Conservation (phyloP, 2,797 vertebrate species). For the Hemitrygon akajei region DNA sequence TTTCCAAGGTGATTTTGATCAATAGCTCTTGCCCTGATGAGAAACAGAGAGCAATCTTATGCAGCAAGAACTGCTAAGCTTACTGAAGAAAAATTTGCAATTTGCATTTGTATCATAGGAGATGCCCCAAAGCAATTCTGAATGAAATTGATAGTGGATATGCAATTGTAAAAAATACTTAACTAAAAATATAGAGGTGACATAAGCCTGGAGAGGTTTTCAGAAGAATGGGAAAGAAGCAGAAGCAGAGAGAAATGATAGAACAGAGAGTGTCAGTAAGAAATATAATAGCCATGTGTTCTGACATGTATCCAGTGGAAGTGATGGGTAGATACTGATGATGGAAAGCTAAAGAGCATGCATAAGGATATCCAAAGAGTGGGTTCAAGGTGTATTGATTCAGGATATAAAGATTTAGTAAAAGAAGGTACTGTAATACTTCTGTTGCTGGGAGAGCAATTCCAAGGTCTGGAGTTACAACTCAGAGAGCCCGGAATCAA, state of each 20-base stretch:
- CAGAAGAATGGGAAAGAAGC: too few relatives aligned
- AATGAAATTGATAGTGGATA: background rate
- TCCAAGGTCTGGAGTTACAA: background rate
- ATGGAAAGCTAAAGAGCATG: background rate
- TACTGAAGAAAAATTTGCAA: background rate
- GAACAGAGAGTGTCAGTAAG: background rate
- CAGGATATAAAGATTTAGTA: background rate
- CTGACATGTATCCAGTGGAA: background rate
- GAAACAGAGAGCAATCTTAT: background rate
- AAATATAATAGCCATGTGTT: background rate
- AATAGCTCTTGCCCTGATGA: background rate
- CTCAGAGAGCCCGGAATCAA: background rate
- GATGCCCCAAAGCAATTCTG: background rate
- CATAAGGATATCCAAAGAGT: background rate
- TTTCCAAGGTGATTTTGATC: background rate
- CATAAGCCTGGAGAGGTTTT: background rate
- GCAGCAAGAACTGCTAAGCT: background rate
- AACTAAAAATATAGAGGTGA: background rate
- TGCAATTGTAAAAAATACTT: background rate
- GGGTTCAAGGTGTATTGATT: background rate
- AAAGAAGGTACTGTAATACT: background rate
- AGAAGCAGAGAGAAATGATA: background rate
- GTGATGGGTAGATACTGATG: background rate
- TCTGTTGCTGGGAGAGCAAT: background rate
- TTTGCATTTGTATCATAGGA: slow-evolving; percentile 23